Evolutionary conservation across 2,113 vertebrate species (phyloP).

Genomic region (Ceratotherium simum): DNA sequence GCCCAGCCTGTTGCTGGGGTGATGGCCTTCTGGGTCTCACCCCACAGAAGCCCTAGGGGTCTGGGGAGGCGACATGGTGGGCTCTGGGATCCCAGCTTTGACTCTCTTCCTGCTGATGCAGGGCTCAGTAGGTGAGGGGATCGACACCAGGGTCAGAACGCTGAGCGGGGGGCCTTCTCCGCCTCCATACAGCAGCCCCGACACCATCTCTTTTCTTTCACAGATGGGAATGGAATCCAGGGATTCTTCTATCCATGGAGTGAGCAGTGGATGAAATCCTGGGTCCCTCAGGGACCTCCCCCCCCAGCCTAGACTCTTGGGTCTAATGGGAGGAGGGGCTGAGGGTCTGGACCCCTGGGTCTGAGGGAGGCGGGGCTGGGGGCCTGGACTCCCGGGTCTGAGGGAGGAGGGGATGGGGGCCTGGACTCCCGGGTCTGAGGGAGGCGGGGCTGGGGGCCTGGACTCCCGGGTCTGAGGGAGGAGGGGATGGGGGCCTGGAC

Average conservation of each 20-base stretch:
- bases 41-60: conserved; percentile 55
- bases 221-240: conserved; percentile 78
- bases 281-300: neutral
- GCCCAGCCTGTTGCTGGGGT: conserved; percentile 56
- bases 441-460: no score
- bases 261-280: conserved; percentile 35
- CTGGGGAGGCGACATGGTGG: conserved; percentile 70
- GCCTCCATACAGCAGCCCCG: neutral
- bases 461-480: neutral
- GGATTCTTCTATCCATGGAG: conserved; percentile 82
- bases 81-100: conserved; percentile 58
- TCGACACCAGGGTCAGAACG: neutral
- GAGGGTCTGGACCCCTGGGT: no score
- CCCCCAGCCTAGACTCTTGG: neutral
- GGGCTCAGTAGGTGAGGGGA: conserved; percentile 71
- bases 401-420: no score
- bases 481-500: no score
- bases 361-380: no score
- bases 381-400: no score
- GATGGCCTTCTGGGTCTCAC: neutral
- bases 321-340: neutral
- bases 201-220: neutral
- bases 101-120: conserved; percentile 71
- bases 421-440: neutral
- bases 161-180: neutral